phyloP scores from a whole-genome alignment of 2,888 invertebrate genomes.

The Polydrusus tereticollis region DNA sequence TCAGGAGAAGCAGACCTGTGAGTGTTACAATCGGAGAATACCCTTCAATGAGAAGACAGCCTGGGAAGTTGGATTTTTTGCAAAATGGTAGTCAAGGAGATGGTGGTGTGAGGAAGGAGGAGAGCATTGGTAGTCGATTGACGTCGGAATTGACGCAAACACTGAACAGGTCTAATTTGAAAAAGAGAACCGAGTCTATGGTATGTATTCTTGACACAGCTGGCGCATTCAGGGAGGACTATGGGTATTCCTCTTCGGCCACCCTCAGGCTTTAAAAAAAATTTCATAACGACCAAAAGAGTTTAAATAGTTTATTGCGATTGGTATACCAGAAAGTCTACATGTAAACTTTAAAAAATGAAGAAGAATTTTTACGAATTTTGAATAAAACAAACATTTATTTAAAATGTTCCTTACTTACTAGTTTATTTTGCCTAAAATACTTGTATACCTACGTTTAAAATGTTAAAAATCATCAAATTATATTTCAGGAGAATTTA shows the following conservation, averaged over 20 bases:
- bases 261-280: too few species aligned
- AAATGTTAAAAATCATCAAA: neutral
- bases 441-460: too few species aligned
- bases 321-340: too few species aligned
- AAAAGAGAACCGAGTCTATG: constrained; percentile 78
- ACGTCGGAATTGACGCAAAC: constrained; percentile 83
- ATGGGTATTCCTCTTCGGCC: too few species aligned
- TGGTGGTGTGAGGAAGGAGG: constrained; percentile 53
- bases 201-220: constrained; percentile 66
- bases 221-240: too few species aligned
- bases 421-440: too few species aligned
- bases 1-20: constrained; percentile 71
- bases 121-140: constrained; percentile 75
- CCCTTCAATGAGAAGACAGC: constrained; percentile 72
- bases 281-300: too few species aligned
- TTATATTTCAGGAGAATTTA: constrained; percentile 61
- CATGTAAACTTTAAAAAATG: too few species aligned
- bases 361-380: too few species aligned
- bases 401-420: too few species aligned
- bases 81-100: constrained; percentile 59
- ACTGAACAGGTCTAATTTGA: constrained; percentile 81
- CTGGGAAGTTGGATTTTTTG: constrained; percentile 81
- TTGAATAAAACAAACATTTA: too few species aligned
- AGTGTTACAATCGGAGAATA: constrained; percentile 81
- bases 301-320: too few species aligned